A percentile compares a stretch with the other conserved stretches of the same genome.
Evolutionary conservation across 2,797 vertebrate species (phyloP).

Genomic region (Dendrocincla fuliginosa): DNA sequence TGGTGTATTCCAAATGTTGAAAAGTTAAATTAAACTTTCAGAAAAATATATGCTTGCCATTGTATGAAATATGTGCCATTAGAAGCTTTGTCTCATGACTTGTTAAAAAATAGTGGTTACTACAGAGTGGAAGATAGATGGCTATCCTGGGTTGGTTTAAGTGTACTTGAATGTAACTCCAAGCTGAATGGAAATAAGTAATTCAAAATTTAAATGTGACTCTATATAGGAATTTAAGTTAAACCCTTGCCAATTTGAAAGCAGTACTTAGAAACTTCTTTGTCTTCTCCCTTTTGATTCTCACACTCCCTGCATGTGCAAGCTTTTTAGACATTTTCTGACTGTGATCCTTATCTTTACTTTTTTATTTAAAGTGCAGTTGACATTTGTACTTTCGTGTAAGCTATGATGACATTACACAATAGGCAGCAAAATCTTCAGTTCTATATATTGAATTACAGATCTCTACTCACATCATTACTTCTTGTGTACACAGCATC

Average conservation of each 20-base stretch:
- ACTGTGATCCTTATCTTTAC: background rate
- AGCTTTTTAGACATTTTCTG: background rate
- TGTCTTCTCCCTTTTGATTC: background rate
- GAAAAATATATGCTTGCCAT: background rate
- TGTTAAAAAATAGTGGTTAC: background rate
- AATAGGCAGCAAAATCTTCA: background rate
- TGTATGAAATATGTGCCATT: background rate
- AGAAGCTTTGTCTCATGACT: background rate
- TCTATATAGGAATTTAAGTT: background rate
- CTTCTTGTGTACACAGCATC: background rate
- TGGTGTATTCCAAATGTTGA: background rate
- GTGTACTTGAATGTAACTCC: background rate
- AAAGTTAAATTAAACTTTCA: background rate
- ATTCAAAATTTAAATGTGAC: background rate
- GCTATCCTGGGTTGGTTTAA: background rate
- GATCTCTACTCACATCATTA: background rate
- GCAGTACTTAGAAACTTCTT: background rate
- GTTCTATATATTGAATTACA: background rate
- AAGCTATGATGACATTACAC: background rate
- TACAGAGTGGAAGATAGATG: background rate
- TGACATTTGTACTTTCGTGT: fast-evolving
- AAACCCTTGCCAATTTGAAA: background rate
- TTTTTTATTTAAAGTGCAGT: background rate
- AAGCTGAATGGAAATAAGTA: background rate
- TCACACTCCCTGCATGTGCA: background rate